phyloP scores from a whole-genome alignment of 2,888 invertebrate species.

The Tipula helvola region DNA sequence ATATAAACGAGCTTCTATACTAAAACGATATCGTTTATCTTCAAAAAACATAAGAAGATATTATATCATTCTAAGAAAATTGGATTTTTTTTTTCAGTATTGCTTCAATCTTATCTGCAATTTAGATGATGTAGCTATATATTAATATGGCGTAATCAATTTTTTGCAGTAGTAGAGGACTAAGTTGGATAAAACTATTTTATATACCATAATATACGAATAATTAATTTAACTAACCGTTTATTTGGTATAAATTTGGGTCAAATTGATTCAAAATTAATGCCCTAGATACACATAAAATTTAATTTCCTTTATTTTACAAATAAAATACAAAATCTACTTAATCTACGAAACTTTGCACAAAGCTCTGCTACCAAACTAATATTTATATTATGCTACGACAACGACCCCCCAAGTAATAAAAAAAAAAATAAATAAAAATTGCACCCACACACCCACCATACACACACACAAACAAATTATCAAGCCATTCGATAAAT shows the following conservation, averaged over 20 bases:
- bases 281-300: neutral
- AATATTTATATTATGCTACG: neutral
- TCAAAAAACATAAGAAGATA: neutral
- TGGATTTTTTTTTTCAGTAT: neutral
- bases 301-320: neutral
- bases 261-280: neutral
- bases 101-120: neutral
- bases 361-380: neutral
- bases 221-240: neutral
- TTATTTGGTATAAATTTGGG: neutral
- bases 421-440: neutral
- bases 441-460: too few relatives aligned
- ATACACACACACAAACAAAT: neutral
- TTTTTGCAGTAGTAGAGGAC: neutral
- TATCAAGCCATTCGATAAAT: neutral
- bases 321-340: neutral
- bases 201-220: neutral
- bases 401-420: neutral
- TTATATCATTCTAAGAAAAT: neutral
- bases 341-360: neutral
- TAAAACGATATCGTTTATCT: neutral
- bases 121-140: neutral
- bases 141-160: neutral
- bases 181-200: neutral
- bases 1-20: neutral